Evolutionary conservation across 1,140 invertebrate species (phyloP).

Genomic region (Cyphomyrmex costatus): DNA sequence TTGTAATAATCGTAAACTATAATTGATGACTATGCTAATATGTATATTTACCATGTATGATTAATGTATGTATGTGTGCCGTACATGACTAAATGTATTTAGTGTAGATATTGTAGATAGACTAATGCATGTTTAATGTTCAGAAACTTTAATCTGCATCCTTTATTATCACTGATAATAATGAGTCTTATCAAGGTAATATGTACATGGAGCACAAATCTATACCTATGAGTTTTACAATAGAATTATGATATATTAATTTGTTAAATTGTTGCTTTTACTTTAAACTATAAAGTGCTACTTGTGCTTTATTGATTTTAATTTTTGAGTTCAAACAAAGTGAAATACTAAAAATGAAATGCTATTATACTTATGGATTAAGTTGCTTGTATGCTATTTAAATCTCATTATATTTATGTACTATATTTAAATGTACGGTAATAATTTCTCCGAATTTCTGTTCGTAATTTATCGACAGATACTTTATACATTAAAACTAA

Average conservation of each 20-base stretch:
- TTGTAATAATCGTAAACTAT: background rate
- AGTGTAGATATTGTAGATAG: background rate
- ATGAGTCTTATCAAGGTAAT: background rate
- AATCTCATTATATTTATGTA: background rate
- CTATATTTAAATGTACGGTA: background rate
- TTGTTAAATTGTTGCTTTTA: background rate
- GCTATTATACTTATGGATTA: background rate
- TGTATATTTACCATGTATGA: background rate
- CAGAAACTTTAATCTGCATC: slow-evolving; percentile 48
- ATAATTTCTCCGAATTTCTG: slow-evolving; percentile 1
- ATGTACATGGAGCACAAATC: background rate
- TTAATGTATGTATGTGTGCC: background rate
- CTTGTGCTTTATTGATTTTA: background rate
- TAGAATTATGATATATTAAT: background rate
- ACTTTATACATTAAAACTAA: background rate
- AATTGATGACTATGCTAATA: background rate
- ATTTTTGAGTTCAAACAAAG: slow-evolving; percentile 12
- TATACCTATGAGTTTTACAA: slow-evolving; percentile 29
- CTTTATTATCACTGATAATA: slow-evolving; percentile 18
- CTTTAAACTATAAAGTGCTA: background rate
- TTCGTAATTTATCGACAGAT: slow-evolving; percentile 5
- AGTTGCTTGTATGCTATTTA: background rate
- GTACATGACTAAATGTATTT: too few species aligned
- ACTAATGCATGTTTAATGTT: slow-evolving; percentile 81
- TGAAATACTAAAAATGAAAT: slow-evolving; percentile 11